Base-by-base conservation (phyloP, 2,888 invertebrate species). In the Archaeoteleia sp. region DNA sequence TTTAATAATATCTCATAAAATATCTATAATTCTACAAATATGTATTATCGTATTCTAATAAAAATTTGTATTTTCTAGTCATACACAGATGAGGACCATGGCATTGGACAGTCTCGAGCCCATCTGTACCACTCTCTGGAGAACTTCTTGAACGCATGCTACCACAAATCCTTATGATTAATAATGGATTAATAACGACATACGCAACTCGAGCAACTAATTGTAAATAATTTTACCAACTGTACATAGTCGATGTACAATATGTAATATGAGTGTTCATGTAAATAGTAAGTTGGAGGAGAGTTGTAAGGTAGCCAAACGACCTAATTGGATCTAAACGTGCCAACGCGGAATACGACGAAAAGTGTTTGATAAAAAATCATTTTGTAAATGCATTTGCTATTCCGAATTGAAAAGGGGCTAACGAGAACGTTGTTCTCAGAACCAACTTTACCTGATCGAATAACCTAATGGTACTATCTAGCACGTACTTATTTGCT, bases 1-100 rank as follows among this genome's bases (percentile, higher is more conserved):
- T n/a, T n/a, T n/a, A n/a, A n/a, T n/a, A n/a, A n/a, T n/a, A n/a
- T n/a, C n/a, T n/a, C n/a, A n/a, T n/a, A n/a, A n/a, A n/a, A n/a
- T n/a, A n/a, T n/a, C n/a, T n/a, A n/a, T n/a, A n/a, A n/a, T n/a
- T n/a, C n/a, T 17, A 8, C 2, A 8, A 63, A 10, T 48, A 1
- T 2, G 14, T 6, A n/a, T 39, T 1, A 27, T 13, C 15, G 12
- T 37, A 1, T 0, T 45, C 2, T 12, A 39, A n/a, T 13, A 1
- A 5, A 29, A 60, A 23, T 35, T 48, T 45, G 72, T 75, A 70
- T 80, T 73, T 87, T 87, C 58, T 89, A 97, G 96, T 93, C 93
- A 69, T 98, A 98, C 85, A 93, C 97, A 0, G 97, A 97, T 82
- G 96, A 97, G 87, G 94, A 95, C 79, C 97, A 97, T 81, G 91